Evolutionary conservation across 2,113 vertebrate genomes (phyloP).

Genomic region (Calonectris borealis): DNA sequence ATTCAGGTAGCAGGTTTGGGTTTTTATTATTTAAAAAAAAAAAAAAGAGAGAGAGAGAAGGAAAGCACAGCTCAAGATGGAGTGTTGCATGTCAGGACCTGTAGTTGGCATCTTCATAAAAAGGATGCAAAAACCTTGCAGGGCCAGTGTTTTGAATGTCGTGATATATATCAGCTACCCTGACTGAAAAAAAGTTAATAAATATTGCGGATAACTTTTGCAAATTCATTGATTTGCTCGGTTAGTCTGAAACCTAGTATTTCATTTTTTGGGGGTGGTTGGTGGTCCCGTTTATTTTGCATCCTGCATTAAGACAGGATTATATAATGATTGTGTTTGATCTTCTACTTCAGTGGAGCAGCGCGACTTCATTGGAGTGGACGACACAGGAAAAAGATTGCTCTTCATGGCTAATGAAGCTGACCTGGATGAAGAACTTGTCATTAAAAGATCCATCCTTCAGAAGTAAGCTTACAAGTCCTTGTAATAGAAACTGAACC

Average conservation of each 20-base stretch:
- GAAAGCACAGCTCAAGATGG: not conserved
- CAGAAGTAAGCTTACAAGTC: conserved; percentile 84
- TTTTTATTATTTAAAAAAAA: not conserved
- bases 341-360: conserved; percentile 87
- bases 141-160: not conserved
- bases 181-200: not conserved
- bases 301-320: not conserved
- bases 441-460: conserved; percentile 92
- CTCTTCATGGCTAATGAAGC: conserved; percentile 99
- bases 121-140: not conserved
- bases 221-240: not conserved
- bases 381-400: conserved; percentile 89
- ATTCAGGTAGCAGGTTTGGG: not conserved
- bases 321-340: conserved; percentile 54
- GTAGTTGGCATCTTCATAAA: not conserved
- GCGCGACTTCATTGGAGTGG: conserved; percentile 96
- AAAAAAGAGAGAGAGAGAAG: not conserved
- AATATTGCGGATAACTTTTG: not conserved
- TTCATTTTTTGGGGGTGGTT: not conserved
- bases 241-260: not conserved
- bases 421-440: conserved; percentile 93
- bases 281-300: not conserved
- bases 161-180: not conserved
- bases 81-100: not conserved
- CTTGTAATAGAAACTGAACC: conserved; percentile 28